A percentile compares a stretch with the other conserved stretches of the same genome.
phyloP scores from a whole-genome alignment of 1,140 invertebrate species.

The Condylostylus longicornis region DNA sequence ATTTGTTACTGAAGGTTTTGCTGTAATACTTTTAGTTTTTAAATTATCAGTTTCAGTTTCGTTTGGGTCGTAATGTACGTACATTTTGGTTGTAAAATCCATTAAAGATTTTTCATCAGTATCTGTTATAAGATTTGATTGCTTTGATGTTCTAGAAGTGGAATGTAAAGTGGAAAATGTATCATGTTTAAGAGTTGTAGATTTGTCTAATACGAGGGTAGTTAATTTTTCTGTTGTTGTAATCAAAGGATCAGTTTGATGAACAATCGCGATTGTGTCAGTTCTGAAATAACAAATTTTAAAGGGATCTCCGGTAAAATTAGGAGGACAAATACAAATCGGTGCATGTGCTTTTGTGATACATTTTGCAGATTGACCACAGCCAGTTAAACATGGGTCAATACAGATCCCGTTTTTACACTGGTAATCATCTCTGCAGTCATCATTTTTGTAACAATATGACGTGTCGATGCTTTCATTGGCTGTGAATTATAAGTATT shows the following conservation, averaged over 20 bases:
- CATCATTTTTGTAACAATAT: constrained; percentile 42
- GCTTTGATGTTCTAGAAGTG: too few species aligned
- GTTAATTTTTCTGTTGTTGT: background rate
- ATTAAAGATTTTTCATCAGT: too few species aligned
- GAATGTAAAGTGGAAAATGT: too few species aligned
- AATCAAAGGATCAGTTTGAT: background rate
- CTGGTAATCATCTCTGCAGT: constrained; percentile 47
- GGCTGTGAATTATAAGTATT: constrained; percentile 22
- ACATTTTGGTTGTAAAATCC: too few species aligned
- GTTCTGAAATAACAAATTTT: constrained; percentile 19
- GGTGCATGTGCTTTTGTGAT: constrained; percentile 37
- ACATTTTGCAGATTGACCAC: constrained; percentile 44
- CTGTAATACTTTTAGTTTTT: too few species aligned
- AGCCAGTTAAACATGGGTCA: constrained; percentile 45
- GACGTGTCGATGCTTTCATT: constrained; percentile 32
- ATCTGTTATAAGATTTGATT: too few species aligned
- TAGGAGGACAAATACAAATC: constrained; percentile 34
- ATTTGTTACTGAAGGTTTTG: too few species aligned
- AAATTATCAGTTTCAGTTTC: too few species aligned
- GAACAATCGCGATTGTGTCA: background rate
- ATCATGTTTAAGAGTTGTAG: background rate
- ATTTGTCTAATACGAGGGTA: background rate
- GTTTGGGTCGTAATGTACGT: too few species aligned
- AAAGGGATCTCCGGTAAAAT: constrained; percentile 26
- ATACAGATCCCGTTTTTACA: constrained; percentile 48